Base-by-base conservation (phyloP, 2,888 invertebrate genomes). In the Drosophila vallismaia region DNA sequence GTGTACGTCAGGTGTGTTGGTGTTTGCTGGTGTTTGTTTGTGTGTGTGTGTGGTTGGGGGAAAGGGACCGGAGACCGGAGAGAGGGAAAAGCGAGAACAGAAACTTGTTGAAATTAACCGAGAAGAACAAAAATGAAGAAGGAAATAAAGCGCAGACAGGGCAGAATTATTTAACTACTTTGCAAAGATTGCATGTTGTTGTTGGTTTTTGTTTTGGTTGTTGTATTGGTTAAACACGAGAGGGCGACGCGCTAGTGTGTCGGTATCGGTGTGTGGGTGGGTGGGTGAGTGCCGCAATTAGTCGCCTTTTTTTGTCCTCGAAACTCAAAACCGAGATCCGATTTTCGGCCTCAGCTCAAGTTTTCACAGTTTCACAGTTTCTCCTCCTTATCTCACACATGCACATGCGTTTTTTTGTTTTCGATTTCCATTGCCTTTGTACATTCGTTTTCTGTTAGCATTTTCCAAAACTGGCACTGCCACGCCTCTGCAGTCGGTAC, bases 91-190 rank as follows among this genome's bases (percentile, higher is more conserved):
- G 67, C 76, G 72, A 84, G 69, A 81, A 78, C 73, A 68, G 71
- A 86, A 86, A 88, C 87, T 84, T 88, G 82, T 88, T 86, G 87
- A 88, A 88, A 84, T 76, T 71, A 50, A 53, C 55, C 51, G 44
- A 64, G 53, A 44, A 54, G 60, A 62, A 62, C 60, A 40, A 63
- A 62, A 62, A 84, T 73, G 77, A 63, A 57, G 62, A 75, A 80
- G 82, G 88, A 88, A 84, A 83, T 83, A 88, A 86, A 88, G 88
- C 87, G 87, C 88, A 87, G 88, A 84, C 82, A 84, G 88, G 83
- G 88, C 88, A 88, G 85, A 84, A 87, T 84, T 84, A 84, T 84
- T 84, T 88, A 88, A 84, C 88, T 88, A 82, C 76, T 88, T 76
- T 85, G 87, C 88, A 84, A 71, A 74, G 84, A 85, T 79, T 88